Evolutionary conservation across 2,113 vertebrate species (phyloP).

Genomic region (Okapia johnstoni): DNA sequence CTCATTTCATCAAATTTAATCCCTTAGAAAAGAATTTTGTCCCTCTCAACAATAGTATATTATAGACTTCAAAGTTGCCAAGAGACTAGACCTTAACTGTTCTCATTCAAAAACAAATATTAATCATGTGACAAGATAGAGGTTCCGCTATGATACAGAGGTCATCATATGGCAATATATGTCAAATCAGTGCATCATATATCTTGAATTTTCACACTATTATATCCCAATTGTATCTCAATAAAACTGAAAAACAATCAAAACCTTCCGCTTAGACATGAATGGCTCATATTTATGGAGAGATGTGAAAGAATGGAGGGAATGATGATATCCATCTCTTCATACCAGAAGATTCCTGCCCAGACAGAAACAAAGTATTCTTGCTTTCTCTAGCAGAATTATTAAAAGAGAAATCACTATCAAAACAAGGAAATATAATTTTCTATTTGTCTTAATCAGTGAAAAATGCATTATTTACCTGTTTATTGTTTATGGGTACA

Average conservation of each 20-base stretch:
- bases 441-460: not conserved
- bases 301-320: not conserved
- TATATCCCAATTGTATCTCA: not conserved
- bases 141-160: not conserved
- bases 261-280: not conserved
- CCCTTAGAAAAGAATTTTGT: not conserved
- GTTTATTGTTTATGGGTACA: not conserved
- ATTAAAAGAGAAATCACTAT: not conserved
- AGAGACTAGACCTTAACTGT: not conserved
- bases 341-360: not conserved
- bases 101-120: not conserved
- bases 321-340: not conserved
- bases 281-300: not conserved
- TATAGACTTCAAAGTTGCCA: not conserved
- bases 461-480: not conserved
- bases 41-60: not conserved
- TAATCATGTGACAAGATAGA: not conserved
- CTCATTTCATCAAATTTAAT: not conserved
- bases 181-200: not conserved
- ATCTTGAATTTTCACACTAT: not conserved
- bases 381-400: not conserved
- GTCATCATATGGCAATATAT: not conserved
- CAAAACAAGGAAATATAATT: not conserved
- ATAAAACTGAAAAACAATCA: not conserved
- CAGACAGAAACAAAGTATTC: not conserved